Evolutionary conservation across 2,888 invertebrate species (phyloP).

Genomic region (Ashinkailepas kermadecensis): DNA sequence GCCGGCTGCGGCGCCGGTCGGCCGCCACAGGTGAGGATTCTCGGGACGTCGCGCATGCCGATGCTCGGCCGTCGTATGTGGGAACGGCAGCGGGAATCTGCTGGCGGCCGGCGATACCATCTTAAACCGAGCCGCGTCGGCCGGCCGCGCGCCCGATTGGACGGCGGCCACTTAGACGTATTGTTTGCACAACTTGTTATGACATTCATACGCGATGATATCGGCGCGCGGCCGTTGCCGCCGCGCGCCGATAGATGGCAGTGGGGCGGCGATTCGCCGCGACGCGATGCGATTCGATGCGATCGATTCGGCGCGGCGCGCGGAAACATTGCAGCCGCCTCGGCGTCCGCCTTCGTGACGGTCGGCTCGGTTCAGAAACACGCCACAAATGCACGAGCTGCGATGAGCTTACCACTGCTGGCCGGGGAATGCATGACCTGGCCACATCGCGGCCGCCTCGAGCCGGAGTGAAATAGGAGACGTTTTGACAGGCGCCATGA

Average conservation of each 20-base stretch:
- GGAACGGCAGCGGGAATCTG: slow-evolving; percentile 5
- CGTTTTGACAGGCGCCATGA: slow-evolving; percentile 1
- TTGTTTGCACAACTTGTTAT: slow-evolving; percentile 17
- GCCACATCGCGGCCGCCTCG: neutral
- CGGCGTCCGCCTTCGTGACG: neutral
- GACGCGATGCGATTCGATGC: neutral
- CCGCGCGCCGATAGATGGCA: neutral
- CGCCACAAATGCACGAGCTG: neutral
- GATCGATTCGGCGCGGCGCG: neutral
- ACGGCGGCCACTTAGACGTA: neutral
- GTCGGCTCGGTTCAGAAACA: neutral
- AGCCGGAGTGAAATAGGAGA: neutral
- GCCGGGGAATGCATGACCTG: neutral
- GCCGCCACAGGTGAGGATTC: neutral
- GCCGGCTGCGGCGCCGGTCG: neutral
- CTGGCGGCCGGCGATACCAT: neutral
- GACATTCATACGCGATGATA: slow-evolving; percentile 21
- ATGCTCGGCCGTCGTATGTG: neutral
- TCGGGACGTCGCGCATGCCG: neutral
- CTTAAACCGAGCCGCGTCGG: neutral
- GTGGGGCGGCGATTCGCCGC: neutral
- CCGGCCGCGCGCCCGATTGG: neutral
- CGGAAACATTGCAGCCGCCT: neutral
- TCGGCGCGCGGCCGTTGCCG: neutral
- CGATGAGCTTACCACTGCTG: neutral